These are phyloP conservation scores for Psilopsiagon aurifrons DNA, from an alignment of 2,113 vertebrate genomes.

Conservation along the genomic window DNA sequence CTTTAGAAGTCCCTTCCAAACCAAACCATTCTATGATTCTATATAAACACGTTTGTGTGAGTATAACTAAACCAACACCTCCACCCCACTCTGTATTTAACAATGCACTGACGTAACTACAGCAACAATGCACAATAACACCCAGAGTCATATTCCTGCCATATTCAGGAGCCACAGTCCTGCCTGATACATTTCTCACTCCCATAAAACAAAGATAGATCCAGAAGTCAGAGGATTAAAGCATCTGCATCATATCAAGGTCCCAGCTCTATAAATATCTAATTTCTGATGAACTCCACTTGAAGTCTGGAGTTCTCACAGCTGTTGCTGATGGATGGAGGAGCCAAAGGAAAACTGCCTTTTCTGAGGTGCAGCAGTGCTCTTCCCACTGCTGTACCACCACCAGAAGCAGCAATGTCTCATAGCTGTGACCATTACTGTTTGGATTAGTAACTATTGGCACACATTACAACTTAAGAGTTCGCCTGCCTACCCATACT, in stretches of 20 bases:
- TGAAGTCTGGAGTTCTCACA: neutral
- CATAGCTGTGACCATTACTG: neutral
- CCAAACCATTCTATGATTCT: neutral
- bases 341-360: neutral
- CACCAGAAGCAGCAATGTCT: neutral
- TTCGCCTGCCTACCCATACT: neutral
- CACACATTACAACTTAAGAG: neutral
- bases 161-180: neutral
- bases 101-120: neutral
- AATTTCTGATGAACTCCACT: neutral
- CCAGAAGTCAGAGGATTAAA: neutral
- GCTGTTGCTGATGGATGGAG: neutral
- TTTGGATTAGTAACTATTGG: neutral
- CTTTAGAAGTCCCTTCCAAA: neutral
- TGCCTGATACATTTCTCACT: neutral
- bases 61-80: neutral
- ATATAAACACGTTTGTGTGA: neutral
- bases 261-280: neutral
- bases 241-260: neutral
- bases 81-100: neutral
- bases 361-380: accelerated
- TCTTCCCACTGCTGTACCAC: neutral
- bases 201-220: neutral
- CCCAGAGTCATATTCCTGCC: neutral
- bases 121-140: neutral